phyloP scores from a whole-genome alignment of 2,797 vertebrate genomes.

The Pagetopsis macropterus region DNA sequence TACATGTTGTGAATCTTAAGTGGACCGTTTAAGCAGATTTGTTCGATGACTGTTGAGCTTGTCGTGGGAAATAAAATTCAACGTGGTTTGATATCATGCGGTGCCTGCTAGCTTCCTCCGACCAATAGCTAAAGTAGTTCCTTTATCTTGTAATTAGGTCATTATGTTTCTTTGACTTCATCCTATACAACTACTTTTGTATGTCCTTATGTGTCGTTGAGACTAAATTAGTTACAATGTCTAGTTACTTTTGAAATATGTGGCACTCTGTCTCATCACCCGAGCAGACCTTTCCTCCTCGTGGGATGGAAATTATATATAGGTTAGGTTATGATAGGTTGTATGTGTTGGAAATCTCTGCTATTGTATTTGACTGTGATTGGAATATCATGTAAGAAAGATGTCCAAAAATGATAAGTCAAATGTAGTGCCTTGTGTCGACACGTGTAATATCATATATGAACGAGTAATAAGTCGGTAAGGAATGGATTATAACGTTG shows the following conservation, averaged over 20 bases:
- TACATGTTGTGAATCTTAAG: rapidly evolving
- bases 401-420: background rate
- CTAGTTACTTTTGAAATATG: too few species aligned
- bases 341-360: background rate
- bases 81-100: slow-evolving; percentile 47
- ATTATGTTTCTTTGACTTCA: background rate
- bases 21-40: rapidly evolving
- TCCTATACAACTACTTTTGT: too few species aligned
- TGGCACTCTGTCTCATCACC: background rate
- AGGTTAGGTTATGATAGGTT: too few species aligned
- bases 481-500: rapidly evolving
- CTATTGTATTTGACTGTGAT: background rate
- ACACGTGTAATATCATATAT: background rate
- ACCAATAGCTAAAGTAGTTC: background rate
- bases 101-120: background rate
- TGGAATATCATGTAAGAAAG: background rate
- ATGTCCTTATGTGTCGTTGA: too few species aligned
- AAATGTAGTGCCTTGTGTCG: background rate
- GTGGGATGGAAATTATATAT: background rate
- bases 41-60: background rate
- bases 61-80: rapidly evolving
- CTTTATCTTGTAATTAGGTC: background rate
- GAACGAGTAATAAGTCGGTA: background rate
- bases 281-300: background rate
- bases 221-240: background rate